These are phyloP conservation scores for Coilia nasus DNA, from an alignment of 2,797 vertebrate species.

Conservation along the genomic window DNA sequence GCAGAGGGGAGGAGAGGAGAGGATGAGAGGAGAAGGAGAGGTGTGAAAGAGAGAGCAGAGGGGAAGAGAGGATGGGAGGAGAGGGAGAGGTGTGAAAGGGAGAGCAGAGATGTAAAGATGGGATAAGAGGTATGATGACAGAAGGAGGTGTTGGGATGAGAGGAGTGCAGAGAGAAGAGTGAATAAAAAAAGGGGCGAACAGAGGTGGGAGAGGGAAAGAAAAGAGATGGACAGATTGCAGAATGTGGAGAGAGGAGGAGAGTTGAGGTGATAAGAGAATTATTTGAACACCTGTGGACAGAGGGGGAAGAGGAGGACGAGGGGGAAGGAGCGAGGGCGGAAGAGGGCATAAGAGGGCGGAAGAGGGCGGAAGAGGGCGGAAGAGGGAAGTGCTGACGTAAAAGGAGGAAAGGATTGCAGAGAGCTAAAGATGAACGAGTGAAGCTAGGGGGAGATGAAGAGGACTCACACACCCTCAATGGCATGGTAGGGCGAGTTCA, in stretches of 20 bases:
- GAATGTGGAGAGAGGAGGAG: background rate
- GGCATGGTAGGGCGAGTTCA: no score
- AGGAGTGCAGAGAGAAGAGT: no score
- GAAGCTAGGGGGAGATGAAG: background rate
- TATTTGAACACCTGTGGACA: background rate
- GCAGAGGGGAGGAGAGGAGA: background rate
- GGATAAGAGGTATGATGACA: no score
- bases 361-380: background rate
- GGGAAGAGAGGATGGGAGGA: constrained; percentile 14
- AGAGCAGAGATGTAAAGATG: no score
- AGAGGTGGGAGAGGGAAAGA: background rate
- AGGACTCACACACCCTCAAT: no score
- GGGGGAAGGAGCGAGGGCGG: background rate
- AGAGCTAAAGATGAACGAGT: background rate
- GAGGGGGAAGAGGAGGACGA: background rate
- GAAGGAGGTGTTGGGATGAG: no score
- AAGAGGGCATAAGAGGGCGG: background rate
- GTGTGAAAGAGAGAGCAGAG: background rate
- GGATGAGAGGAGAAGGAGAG: background rate
- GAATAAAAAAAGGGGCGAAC: no score
- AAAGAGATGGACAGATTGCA: background rate
- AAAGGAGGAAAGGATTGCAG: background rate
- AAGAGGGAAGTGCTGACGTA: background rate
- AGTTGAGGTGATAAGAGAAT: background rate
- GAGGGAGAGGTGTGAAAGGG: background rate